These are phyloP conservation scores for Cavia porcellus DNA, from an alignment of 2,113 vertebrate genomes.

Conservation along the genomic window DNA sequence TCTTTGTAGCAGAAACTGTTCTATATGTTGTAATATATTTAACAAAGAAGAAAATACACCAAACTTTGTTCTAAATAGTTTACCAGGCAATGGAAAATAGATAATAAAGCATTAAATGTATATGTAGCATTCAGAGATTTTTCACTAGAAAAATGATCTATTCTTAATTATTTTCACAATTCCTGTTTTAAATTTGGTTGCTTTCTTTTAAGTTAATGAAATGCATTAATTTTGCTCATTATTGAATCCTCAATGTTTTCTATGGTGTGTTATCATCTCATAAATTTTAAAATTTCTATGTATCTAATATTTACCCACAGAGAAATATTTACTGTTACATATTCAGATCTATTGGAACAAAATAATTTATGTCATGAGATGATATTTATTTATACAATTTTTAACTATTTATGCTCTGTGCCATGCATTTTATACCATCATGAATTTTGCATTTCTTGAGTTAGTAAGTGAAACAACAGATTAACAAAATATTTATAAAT, in stretches of 20 bases:
- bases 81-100: background rate
- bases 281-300: background rate
- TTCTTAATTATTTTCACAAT: background rate
- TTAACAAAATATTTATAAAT: background rate
- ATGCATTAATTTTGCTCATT: background rate
- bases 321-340: background rate
- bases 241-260: background rate
- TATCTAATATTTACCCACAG: background rate
- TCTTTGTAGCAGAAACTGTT: background rate
- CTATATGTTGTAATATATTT: background rate
- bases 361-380: background rate
- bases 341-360: background rate
- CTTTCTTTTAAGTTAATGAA: slow-evolving; percentile 44
- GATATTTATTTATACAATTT: background rate
- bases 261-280: background rate
- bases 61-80: background rate
- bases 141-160: background rate
- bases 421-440: background rate
- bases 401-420: background rate
- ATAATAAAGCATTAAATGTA: background rate
- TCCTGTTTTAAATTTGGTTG: background rate
- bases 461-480: background rate
- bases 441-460: background rate
- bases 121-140: background rate
- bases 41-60: background rate